These are phyloP conservation scores for Bos javanicus DNA, from an alignment of 2,113 vertebrate species.

Conservation along the genomic window DNA sequence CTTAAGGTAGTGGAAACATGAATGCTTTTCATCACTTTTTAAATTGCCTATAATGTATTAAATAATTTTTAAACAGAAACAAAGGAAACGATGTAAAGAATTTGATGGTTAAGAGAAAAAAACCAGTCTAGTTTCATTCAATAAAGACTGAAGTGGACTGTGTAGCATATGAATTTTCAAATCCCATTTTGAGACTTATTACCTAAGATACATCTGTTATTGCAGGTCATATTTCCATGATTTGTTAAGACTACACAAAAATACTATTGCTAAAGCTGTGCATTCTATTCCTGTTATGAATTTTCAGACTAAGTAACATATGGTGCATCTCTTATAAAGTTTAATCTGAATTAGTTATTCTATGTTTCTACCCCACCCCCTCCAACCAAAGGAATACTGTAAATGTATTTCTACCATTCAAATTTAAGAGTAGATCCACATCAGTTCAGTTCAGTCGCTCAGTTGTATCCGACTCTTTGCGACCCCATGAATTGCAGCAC, in stretches of 20 bases:
- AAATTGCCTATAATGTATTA: not conserved
- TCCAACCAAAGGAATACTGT: not conserved
- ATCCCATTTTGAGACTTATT: not conserved
- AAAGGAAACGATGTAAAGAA: not conserved
- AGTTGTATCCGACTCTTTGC: rapidly evolving
- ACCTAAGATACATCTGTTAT: not conserved
- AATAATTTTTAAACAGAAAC: not conserved
- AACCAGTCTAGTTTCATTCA: not conserved
- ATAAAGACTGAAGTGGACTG: not conserved
- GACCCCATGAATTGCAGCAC: too few relatives aligned
- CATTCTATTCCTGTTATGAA: not conserved
- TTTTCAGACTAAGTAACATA: constrained; percentile 10
- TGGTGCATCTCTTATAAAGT: not conserved
- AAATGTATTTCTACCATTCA: not conserved
- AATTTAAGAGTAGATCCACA: not conserved
- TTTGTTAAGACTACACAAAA: not conserved
- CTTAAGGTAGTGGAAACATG: not conserved
- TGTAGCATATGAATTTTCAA: not conserved
- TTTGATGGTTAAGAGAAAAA: not conserved
- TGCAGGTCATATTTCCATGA: constrained; percentile 30
- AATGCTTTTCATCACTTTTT: not conserved
- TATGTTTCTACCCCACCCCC: not conserved
- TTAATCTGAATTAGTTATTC: constrained; percentile 28
- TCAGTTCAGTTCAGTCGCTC: too few relatives aligned
- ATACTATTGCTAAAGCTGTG: constrained; percentile 3